A percentile compares a stretch with the other conserved stretches of the same genome.
Evolutionary conservation across 1,140 invertebrate species (phyloP).

Genomic region (Carposina sasakii): DNA sequence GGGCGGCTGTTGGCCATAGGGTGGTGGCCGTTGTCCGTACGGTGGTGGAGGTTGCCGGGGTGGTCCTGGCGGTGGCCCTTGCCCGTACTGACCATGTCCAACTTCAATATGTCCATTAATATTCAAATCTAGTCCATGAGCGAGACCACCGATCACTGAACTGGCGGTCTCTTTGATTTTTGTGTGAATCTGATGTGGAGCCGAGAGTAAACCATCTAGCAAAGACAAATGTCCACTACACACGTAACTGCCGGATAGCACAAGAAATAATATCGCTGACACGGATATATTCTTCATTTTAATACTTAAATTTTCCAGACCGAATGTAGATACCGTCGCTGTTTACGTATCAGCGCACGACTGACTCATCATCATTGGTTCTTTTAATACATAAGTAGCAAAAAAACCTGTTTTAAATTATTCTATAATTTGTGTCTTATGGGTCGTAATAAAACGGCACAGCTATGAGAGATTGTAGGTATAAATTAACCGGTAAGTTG

Average conservation of each 20-base stretch:
- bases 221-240: conserved; percentile 14
- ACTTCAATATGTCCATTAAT: conserved; percentile 8
- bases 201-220: conserved; percentile 19
- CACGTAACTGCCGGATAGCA: conserved; percentile 12
- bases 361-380: conserved; percentile 19
- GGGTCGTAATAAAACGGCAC: too few species aligned
- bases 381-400: too few species aligned
- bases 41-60: not conserved
- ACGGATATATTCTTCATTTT: too few species aligned
- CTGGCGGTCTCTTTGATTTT: conserved; percentile 14
- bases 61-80: not conserved
- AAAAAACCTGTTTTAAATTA: conserved; percentile 28
- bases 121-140: conserved; percentile 11
- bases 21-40: too few species aligned
- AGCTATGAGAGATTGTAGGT: too few species aligned
- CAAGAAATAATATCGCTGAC: conserved; percentile 15
- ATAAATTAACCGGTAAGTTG: too few species aligned
- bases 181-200: conserved; percentile 16
- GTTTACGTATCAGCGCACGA: conserved; percentile 15
- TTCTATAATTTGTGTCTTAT: too few species aligned
- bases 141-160: conserved; percentile 13
- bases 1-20: too few species aligned
- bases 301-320: too few species aligned
- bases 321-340: conserved; percentile 9
- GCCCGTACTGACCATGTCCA: not conserved